Conservation (phyloP, 2,113 vertebrate genomes). For the Elephantulus edwardii region DNA sequence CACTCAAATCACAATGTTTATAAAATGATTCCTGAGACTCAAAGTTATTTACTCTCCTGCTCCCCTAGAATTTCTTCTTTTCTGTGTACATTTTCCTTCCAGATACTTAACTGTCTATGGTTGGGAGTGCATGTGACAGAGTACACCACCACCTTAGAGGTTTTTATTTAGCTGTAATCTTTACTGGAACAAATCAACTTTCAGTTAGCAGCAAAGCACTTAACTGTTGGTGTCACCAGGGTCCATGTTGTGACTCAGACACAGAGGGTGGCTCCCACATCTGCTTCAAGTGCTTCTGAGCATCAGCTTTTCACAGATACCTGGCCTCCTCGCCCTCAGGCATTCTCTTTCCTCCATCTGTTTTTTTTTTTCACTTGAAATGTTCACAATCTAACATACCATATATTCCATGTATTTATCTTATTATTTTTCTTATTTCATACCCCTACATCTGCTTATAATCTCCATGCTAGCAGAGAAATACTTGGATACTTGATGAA, state of each 20-base stretch:
- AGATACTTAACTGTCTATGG: neutral
- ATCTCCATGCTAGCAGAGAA: neutral
- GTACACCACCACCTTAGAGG: neutral
- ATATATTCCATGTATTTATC: neutral
- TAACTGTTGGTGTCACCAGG: neutral
- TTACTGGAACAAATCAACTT: neutral
- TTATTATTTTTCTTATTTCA: neutral
- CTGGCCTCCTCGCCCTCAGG: neutral
- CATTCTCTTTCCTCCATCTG: neutral
- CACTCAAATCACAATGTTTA: no score
- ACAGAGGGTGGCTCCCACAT: neutral
- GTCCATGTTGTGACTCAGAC: neutral
- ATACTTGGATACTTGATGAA: neutral
- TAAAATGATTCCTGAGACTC: neutral
- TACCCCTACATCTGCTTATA: neutral
- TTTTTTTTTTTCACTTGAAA: neutral
- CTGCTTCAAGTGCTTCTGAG: neutral
- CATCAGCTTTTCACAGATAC: neutral
- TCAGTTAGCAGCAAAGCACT: neutral
- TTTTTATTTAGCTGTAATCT: neutral
- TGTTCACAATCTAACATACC: conserved; percentile 14
- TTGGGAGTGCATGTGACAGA: neutral
- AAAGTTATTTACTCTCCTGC: neutral
- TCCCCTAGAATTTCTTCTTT: neutral
- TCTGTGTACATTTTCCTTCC: neutral